Evolutionary conservation across 1,140 invertebrate species (phyloP).

Genomic region (Leptestheria dahalacensis): DNA sequence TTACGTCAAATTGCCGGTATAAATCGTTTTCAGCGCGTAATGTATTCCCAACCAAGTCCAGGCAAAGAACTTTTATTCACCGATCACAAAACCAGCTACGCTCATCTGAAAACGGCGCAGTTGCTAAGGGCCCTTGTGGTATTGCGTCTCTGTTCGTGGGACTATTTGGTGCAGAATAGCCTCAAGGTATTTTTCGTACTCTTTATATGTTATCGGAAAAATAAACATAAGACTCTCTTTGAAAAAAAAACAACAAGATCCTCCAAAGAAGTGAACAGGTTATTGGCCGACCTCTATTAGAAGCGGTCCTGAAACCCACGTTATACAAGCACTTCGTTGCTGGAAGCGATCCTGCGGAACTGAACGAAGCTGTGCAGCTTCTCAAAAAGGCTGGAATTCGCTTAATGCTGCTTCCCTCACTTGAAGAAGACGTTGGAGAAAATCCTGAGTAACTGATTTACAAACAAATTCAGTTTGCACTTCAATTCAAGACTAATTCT

Average conservation of each 20-base stretch:
- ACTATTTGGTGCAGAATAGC: conserved; percentile 10
- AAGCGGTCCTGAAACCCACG: conserved; percentile 7
- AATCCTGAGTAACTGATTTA: conserved; percentile 11
- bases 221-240: not conserved
- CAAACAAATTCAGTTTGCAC: conserved; percentile 8
- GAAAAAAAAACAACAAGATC: not conserved
- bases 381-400: conserved; percentile 22
- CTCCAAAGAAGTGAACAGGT: not conserved
- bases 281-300: not conserved
- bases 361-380: conserved; percentile 19
- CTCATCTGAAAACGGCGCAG: not conserved
- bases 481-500: not conserved
- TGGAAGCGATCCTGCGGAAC: conserved; percentile 22
- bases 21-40: too few species aligned
- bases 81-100: conserved; percentile 5
- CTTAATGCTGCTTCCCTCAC: conserved; percentile 29
- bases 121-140: conserved; percentile 7
- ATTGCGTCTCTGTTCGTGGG: conserved; percentile 7
- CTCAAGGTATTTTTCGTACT: not conserved
- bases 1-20: too few species aligned
- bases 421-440: conserved; percentile 28
- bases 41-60: too few species aligned
- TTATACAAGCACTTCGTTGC: conserved; percentile 13
- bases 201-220: not conserved
- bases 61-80: too few species aligned